Evolutionary conservation across 1,140 invertebrate genomes (phyloP).

Genomic region (Achroia grisella): DNA sequence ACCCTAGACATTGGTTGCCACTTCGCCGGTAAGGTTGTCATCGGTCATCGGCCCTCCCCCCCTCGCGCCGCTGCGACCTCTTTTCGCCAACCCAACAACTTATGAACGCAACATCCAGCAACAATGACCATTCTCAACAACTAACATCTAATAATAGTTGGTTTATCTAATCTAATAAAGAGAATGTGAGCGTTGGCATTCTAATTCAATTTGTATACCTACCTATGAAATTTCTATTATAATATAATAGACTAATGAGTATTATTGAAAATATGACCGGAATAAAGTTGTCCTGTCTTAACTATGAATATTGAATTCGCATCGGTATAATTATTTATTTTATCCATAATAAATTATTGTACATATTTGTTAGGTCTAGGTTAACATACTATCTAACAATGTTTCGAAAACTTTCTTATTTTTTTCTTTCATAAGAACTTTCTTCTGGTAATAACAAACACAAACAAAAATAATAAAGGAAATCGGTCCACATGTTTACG

Average conservation of each 20-base stretch:
- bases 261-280: too few relatives aligned
- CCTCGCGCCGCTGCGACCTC: conserved; percentile 51
- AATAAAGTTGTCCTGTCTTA: too few relatives aligned
- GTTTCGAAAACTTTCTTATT: too few relatives aligned
- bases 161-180: conserved; percentile 22
- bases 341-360: too few relatives aligned
- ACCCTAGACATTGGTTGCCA: not conserved
- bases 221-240: not conserved
- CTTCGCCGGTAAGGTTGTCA: conserved; percentile 39
- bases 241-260: not conserved
- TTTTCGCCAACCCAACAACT: conserved; percentile 46
- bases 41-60: conserved; percentile 54
- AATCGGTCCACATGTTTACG: too few relatives aligned
- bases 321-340: too few relatives aligned
- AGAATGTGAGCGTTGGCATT: conserved; percentile 17
- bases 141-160: conserved; percentile 19
- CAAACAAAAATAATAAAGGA: too few relatives aligned
- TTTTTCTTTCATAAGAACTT: too few relatives aligned
- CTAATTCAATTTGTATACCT: conserved; percentile 17
- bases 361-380: too few relatives aligned
- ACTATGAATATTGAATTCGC: too few relatives aligned
- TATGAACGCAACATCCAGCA: conserved; percentile 19
- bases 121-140: conserved; percentile 19
- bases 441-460: too few relatives aligned
- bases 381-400: too few relatives aligned